These are phyloP conservation scores for Eublepharis macularius DNA, from an alignment of 2,113 vertebrate species.

Conservation along the genomic window DNA sequence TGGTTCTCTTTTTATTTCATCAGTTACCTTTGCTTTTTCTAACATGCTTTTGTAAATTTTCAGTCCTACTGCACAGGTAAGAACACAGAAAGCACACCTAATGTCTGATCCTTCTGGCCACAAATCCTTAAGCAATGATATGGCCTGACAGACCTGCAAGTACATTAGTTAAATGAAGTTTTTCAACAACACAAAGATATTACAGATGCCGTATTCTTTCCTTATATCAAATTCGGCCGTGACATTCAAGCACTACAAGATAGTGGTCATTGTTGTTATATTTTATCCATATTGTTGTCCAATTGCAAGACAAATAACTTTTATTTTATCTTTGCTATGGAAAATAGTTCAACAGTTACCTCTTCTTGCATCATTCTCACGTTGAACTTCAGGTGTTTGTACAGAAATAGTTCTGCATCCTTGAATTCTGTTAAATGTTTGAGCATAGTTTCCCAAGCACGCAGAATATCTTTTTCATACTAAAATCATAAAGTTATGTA, in stretches of 20 bases:
- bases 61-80: constrained; percentile 55
- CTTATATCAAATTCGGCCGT: neutral
- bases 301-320: neutral
- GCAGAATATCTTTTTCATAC: neutral
- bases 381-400: constrained; percentile 34
- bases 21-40: constrained; percentile 3
- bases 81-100: constrained; percentile 53
- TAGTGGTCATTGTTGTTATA: neutral
- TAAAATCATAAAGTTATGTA: constrained; percentile 19
- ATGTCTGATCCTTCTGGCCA: constrained; percentile 70
- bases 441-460: constrained; percentile 5
- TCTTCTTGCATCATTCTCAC: constrained; percentile 37
- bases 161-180: neutral
- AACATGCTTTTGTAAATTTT: constrained; percentile 52
- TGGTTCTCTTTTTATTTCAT: neutral
- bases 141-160: constrained; percentile 40
- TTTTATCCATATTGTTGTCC: neutral
- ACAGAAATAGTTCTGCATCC: constrained; percentile 6
- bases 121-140: constrained; percentile 48
- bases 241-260: neutral
- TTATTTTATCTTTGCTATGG: neutral
- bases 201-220: neutral
- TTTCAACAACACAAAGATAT: neutral
- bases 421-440: neutral
- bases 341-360: constrained; percentile 43